These are phyloP conservation scores for Hermaeophaga mercurialis DNA, from an alignment of 2,888 invertebrate genomes.

Conservation along the genomic window DNA sequence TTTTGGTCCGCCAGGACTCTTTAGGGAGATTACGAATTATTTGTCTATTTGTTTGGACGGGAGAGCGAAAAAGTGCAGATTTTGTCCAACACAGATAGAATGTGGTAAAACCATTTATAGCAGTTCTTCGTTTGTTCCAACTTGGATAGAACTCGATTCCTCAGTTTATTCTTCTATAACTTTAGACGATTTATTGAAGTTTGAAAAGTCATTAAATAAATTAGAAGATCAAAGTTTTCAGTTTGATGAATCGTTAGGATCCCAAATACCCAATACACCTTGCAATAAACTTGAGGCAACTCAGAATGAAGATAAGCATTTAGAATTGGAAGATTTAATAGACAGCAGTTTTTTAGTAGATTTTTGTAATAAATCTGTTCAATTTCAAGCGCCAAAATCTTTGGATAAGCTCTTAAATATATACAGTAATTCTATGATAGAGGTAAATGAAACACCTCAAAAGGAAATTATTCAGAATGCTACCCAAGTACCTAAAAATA, in stretches of 20 bases:
- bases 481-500: constrained; percentile 5
- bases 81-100: constrained; percentile 59
- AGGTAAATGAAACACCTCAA: constrained; percentile 1
- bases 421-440: constrained; percentile 34
- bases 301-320: constrained; percentile 32
- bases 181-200: constrained; percentile 41
- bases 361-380: constrained; percentile 36
- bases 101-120: constrained; percentile 47
- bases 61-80: constrained; percentile 53
- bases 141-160: constrained; percentile 36
- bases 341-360: constrained; percentile 24
- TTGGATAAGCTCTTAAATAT: constrained; percentile 38
- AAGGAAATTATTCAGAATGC: neutral
- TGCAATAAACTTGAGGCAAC: no score
- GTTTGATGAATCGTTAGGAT: constrained; percentile 27
- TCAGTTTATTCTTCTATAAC: constrained; percentile 43
- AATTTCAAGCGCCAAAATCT: constrained; percentile 44
- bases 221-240: constrained; percentile 15
- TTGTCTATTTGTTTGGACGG: constrained; percentile 37
- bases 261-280: constrained; percentile 26
- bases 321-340: constrained; percentile 25
- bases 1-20: constrained; percentile 57
- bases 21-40: constrained; percentile 54
- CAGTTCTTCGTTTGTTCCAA: constrained; percentile 1
- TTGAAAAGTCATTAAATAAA: constrained; percentile 38